Percentiles rank a stretch among this genome's conserved stretches.
Conservation (phyloP, 2,113 vertebrate species). For the Greenwoodochromis staneri region DNA sequence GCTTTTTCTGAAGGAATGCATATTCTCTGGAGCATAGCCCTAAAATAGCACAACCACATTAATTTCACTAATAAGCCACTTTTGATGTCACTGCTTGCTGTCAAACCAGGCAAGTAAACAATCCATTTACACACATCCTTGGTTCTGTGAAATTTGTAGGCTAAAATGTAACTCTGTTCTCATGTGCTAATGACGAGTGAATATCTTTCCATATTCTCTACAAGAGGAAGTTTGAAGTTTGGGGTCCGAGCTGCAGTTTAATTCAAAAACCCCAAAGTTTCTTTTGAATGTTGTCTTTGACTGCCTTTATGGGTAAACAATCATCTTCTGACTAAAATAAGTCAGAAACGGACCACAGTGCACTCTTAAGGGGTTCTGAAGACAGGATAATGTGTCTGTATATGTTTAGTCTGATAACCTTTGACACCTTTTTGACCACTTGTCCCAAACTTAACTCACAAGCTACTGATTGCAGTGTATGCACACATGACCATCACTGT, state of each 20-base stretch:
- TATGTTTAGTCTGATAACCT: constrained; percentile 7
- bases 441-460: background rate
- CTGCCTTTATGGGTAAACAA: background rate
- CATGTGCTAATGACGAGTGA: constrained; percentile 8
- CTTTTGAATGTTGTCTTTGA: background rate
- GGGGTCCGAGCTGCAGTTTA: background rate
- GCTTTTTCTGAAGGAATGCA: constrained; percentile 48
- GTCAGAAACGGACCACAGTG: background rate
- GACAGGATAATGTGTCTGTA: background rate
- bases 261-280: background rate
- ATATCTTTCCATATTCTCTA: background rate
- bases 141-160: background rate
- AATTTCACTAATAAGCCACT: constrained; percentile 55
- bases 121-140: constrained; percentile 20
- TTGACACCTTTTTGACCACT: background rate
- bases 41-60: constrained; percentile 60
- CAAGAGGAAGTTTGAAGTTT: background rate
- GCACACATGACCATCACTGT: constrained; percentile 35
- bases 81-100: constrained; percentile 10
- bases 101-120: constrained; percentile 34
- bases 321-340: background rate
- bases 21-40: constrained; percentile 46
- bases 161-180: background rate
- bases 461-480: background rate
- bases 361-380: background rate